phyloP scores from a whole-genome alignment of 2,113 vertebrate species.

The Herpetotheres cachinnans region DNA sequence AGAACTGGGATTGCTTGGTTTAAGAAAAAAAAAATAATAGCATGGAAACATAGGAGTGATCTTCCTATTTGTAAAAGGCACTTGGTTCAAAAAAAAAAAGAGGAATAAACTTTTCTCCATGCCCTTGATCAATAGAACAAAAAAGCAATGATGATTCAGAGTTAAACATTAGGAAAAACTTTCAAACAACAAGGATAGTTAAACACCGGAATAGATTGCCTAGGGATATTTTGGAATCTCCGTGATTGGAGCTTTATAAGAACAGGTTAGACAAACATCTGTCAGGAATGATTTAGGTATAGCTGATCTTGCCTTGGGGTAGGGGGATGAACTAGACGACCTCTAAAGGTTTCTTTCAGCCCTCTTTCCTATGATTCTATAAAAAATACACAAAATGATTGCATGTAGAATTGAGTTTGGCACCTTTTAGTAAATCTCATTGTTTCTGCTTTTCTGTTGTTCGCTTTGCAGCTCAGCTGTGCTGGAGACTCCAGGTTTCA shows the following conservation, averaged over 20 bases:
- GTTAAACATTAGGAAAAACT: conserved; percentile 35
- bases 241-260: conserved; percentile 36
- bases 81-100: not conserved
- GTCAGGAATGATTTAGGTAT: conserved; percentile 65
- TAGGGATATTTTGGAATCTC: conserved; percentile 48
- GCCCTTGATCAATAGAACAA: not conserved
- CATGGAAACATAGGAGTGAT: not conserved
- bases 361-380: not conserved
- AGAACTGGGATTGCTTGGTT: not conserved
- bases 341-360: conserved; percentile 56
- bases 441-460: conserved; percentile 16
- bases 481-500: conserved; percentile 8
- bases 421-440: conserved; percentile 32
- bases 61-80: not conserved
- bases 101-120: not conserved
- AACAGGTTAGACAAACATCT: conserved; percentile 69
- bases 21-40: not conserved
- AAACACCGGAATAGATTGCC: conserved; percentile 31
- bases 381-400: not conserved
- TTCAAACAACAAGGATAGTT: conserved; percentile 36
- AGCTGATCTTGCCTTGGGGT: conserved; percentile 61
- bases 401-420: conserved; percentile 1
- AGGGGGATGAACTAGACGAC: conserved; percentile 41
- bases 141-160: not conserved
- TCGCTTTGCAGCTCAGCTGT: not conserved